Base-by-base conservation (phyloP, 1,140 invertebrate species). In the Drosophila tsacasi region DNA sequence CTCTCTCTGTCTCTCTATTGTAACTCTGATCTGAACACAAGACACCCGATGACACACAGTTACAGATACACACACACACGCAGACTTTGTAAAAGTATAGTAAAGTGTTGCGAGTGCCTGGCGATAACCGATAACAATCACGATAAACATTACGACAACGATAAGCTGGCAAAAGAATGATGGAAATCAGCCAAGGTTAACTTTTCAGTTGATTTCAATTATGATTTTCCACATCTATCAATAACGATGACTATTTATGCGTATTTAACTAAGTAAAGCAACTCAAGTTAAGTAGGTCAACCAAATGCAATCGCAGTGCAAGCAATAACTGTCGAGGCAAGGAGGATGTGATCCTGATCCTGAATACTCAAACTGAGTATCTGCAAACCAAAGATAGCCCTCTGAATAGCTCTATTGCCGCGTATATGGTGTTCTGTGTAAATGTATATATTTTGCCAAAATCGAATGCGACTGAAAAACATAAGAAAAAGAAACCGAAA, bases 211-310 rank as follows among this genome's bases (percentile, higher is more conserved):
- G 72, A 85, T 90, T 90, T 90, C 62, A 90, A 85, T 85, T 90
- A 79, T 91, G 76, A 91, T 90, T 90, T 89, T 91, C 75, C 80
- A 91, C 87, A 92, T 91, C 83, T 92, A 92, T 92, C 91, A 92
- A 92, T 92, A 92, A 92, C 91, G 91, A 92, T 92, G 91, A 92
- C 91, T 92, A 92, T 92, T 92, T 92, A 83, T 86, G 79, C 78
- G 78, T 81, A 84, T 84, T 42, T 67, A 78, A 74, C 61, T 87
- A 87, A 80, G 75, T 76, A 58, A 57, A 57, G 15, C 54, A 67
- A 61, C 46, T 42, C 64, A 62, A 47, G 50, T 61, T 73, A 73
- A 73, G 71, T 73, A 73, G 67, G 69, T 72, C 69, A 80, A 58
- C 47, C 30, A 37, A 61, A 64, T 54, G 57, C 44, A 62, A 67